Evolutionary conservation across 2,113 vertebrate genomes (phyloP).

Genomic region (Thermophis baileyi): DNA sequence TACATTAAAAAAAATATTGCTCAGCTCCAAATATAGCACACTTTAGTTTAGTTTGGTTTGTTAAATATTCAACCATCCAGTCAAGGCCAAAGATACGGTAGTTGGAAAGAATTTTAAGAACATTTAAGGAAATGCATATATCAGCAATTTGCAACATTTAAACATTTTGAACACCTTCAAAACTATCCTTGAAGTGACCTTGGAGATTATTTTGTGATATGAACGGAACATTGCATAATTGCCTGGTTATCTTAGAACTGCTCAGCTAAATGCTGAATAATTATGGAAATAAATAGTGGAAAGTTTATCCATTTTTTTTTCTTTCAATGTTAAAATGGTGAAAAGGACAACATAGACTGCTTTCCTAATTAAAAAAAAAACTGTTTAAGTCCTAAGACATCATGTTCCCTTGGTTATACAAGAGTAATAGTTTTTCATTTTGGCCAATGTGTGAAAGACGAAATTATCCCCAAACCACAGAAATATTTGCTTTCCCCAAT

Average conservation of each 20-base stretch:
- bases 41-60: not conserved
- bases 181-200: conserved; percentile 8
- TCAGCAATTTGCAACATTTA: not conserved
- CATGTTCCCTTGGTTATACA: not conserved
- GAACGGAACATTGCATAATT: not conserved
- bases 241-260: not conserved
- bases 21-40: not conserved
- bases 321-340: conserved; percentile 12
- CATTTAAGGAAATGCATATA: not conserved
- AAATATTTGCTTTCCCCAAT: not conserved
- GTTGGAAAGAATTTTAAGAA: not conserved
- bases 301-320: conserved; percentile 12
- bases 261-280: conserved; percentile 9
- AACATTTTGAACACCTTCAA: conserved; percentile 5
- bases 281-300: conserved; percentile 17
- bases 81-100: not conserved
- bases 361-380: not conserved
- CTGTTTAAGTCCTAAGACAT: not conserved
- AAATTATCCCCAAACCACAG: not conserved
- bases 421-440: not conserved
- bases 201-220: conserved; percentile 4
- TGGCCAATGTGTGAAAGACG: not conserved
- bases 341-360: not conserved
- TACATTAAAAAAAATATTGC: not conserved
- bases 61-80: not conserved